phyloP scores from a whole-genome alignment of 2,888 invertebrate species.

The Kuschelorhynchus macadamiae region DNA sequence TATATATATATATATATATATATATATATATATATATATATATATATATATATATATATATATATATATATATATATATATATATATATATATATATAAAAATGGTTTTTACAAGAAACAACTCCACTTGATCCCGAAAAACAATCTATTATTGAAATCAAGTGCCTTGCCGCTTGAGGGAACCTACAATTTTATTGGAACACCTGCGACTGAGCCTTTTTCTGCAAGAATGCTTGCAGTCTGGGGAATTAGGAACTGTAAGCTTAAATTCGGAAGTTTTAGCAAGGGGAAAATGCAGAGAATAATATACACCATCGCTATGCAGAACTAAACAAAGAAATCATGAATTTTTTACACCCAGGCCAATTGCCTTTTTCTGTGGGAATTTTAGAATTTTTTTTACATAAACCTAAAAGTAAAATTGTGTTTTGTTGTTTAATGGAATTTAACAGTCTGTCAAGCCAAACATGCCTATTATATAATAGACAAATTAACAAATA shows the following conservation, averaged over 20 bases:
- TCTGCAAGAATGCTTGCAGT: slow-evolving; percentile 37
- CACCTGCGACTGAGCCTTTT: slow-evolving; percentile 45
- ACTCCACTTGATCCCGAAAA: slow-evolving; percentile 14
- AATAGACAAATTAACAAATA: slow-evolving; percentile 27
- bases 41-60: too few species aligned
- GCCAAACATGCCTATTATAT: too few species aligned
- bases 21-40: too few species aligned
- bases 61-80: too few species aligned
- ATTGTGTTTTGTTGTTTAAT: slow-evolving; percentile 29
- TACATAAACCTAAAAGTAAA: slow-evolving; percentile 26
- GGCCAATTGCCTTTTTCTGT: slow-evolving; percentile 39
- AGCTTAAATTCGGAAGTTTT: slow-evolving; percentile 35
- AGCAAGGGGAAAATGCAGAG: slow-evolving; percentile 25
- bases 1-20: too few species aligned
- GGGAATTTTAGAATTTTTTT: slow-evolving; percentile 24
- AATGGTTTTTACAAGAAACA: too few species aligned
- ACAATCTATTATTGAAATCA: slow-evolving; percentile 38
- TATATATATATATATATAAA: too few species aligned
- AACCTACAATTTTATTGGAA: slow-evolving; percentile 34
- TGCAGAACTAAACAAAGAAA: slow-evolving; percentile 40
- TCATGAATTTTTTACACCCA: slow-evolving; percentile 40
- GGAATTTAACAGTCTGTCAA: slow-evolving; percentile 21
- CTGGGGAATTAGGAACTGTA: slow-evolving; percentile 31
- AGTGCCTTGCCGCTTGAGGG: slow-evolving; percentile 20
- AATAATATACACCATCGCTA: slow-evolving; percentile 40